phyloP scores from a whole-genome alignment of 2,888 invertebrate species.

The Actias luna region DNA sequence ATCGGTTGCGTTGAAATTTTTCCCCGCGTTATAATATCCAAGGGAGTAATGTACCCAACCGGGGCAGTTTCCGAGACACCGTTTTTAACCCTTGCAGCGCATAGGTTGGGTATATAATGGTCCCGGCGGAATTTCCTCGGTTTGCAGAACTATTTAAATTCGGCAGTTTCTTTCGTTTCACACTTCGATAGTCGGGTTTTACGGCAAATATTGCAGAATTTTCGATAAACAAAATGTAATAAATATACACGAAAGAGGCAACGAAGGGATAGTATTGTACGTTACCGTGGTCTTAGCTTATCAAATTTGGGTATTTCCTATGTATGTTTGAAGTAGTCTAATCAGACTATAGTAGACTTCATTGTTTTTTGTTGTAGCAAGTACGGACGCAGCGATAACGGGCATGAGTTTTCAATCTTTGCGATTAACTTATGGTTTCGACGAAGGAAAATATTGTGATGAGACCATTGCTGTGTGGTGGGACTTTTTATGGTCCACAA shows the following conservation, averaged over 20 bases:
- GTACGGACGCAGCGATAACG: too few relatives aligned
- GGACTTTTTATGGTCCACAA: too few relatives aligned
- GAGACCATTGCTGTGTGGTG: too few relatives aligned
- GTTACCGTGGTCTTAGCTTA: background rate
- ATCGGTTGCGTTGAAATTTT: conserved; percentile 10
- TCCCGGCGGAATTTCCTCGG: conserved; percentile 11
- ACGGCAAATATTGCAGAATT: background rate
- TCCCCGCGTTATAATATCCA: conserved; percentile 17
- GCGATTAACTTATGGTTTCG: too few relatives aligned
- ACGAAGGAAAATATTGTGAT: too few relatives aligned
- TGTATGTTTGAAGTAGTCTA: too few relatives aligned
- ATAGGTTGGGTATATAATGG: conserved; percentile 17
- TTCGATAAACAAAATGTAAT: background rate
- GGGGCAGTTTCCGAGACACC: conserved; percentile 17
- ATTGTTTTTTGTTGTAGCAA: too few relatives aligned
- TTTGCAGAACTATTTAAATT: conserved; percentile 3
- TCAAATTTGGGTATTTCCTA: too few relatives aligned
- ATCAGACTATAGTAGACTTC: too few relatives aligned
- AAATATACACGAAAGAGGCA: background rate
- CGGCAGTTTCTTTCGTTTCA: conserved; percentile 5
- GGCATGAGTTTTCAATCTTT: too few relatives aligned
- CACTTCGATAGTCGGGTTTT: background rate
- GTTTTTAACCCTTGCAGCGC: conserved; percentile 17
- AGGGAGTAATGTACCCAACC: conserved; percentile 17
- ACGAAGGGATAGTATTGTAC: background rate